These are phyloP conservation scores for Poeciliopsis occidentalis DNA, from an alignment of 2,113 vertebrate species.

Conservation along the genomic window DNA sequence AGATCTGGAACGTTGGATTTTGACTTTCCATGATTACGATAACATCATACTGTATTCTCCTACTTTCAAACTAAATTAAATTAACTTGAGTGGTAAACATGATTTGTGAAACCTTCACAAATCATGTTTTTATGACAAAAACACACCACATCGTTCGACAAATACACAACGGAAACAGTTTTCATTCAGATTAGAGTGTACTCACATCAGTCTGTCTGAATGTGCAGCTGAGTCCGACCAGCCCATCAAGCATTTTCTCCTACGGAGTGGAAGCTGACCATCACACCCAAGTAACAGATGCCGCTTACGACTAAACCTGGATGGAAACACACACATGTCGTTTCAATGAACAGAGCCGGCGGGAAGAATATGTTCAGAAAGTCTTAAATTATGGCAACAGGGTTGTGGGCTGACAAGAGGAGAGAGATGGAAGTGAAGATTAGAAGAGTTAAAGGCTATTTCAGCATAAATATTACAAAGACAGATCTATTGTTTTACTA, in stretches of 20 bases:
- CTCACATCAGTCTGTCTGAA: conserved; percentile 11
- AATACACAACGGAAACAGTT: background rate
- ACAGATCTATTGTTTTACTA: background rate
- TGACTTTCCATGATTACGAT: too few species aligned
- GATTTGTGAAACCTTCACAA: background rate
- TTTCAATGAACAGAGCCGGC: background rate
- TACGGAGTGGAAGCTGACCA: background rate
- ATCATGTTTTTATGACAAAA: background rate
- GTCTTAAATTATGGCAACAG: too few species aligned
- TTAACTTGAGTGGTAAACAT: too few species aligned
- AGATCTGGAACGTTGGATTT: too few species aligned
- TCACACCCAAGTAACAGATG: background rate
- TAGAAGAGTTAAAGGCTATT: background rate
- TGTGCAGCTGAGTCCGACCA: background rate
- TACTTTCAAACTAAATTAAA: too few species aligned
- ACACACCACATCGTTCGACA: background rate
- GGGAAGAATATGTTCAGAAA: background rate
- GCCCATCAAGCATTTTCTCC: conserved; percentile 30
- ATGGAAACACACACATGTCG: background rate
- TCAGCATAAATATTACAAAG: background rate
- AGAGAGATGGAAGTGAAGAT: too few species aligned
- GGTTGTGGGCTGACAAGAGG: too few species aligned
- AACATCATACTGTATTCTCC: too few species aligned
- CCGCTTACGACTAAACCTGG: conserved; percentile 40
- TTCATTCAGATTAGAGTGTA: background rate